Evolutionary conservation across 92 coral and sea anemone genomes (phyloP).

Genomic region (Scolanthus callimorphus): DNA sequence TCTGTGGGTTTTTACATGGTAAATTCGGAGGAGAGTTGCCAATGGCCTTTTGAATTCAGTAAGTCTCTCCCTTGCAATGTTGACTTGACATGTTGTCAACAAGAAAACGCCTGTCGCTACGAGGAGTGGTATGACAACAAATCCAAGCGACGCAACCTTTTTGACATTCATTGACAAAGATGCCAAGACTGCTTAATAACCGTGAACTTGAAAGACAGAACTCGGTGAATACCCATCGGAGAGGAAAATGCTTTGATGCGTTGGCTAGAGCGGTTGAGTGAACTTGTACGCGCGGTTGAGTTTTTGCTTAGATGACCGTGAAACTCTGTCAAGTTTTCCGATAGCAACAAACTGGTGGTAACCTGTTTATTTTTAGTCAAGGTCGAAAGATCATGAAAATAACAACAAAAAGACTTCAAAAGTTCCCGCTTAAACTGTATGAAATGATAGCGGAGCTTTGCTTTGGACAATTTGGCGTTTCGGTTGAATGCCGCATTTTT

Average conservation of each 20-base stretch:
- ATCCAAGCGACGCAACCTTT: conserved; percentile 8
- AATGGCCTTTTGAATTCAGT: not conserved
- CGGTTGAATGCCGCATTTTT: too few relatives aligned
- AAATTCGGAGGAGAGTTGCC: not conserved
- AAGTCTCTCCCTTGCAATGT: not conserved
- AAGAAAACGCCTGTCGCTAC: conserved; percentile 3
- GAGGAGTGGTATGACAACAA: conserved; percentile 3
- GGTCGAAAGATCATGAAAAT: too few relatives aligned
- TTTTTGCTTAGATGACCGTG: conserved; percentile 41
- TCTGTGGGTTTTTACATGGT: too few relatives aligned
- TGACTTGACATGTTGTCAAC: conserved; percentile 13
- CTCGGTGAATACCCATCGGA: not conserved
- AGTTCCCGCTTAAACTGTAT: too few relatives aligned
- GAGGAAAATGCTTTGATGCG: conserved; percentile 19
- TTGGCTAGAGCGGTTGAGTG: conserved; percentile 10
- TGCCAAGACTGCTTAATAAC: conserved; percentile 2
- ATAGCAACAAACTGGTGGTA: too few relatives aligned
- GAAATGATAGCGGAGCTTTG: too few relatives aligned
- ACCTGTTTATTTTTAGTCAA: too few relatives aligned
- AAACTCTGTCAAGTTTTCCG: too few relatives aligned
- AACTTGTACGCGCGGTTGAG: conserved; percentile 32
- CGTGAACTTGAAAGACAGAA: conserved; percentile 11
- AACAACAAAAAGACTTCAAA: too few relatives aligned
- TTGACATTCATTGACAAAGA: conserved; percentile 14
- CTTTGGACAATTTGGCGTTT: too few relatives aligned